Percentiles rank a stretch among this genome's conserved stretches.
Conservation (phyloP, 37 sponge, comb jelly and placozoan species). For the Petrosia ficiformis region DNA sequence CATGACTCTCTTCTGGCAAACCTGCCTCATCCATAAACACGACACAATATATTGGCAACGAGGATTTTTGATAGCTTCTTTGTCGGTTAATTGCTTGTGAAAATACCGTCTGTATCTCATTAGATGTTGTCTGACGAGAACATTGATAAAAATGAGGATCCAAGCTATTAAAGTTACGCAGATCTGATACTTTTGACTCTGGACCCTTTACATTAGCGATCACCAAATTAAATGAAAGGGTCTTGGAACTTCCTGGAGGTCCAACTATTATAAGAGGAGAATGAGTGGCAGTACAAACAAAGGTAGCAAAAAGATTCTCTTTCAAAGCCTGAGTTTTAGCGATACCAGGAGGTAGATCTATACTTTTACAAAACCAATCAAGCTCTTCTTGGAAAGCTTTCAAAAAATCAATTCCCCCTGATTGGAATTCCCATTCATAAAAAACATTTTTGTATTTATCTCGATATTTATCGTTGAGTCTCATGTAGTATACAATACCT, state of each 20-base stretch:
- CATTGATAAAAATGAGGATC: slow-evolving; percentile 91
- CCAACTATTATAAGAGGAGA: slow-evolving; percentile 92
- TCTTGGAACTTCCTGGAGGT: slow-evolving; percentile 88
- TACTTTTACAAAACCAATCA: slow-evolving; percentile 42
- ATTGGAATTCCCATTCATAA: slow-evolving; percentile 6
- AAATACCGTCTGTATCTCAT: slow-evolving; percentile 87
- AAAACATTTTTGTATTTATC: slow-evolving; percentile 25
- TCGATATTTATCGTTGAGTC: slow-evolving; percentile 59
- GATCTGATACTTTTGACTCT: slow-evolving; percentile 57
- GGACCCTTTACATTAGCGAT: slow-evolving; percentile 83
- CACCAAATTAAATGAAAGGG: slow-evolving; percentile 89
- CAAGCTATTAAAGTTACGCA: slow-evolving; percentile 62
- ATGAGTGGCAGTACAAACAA: slow-evolving; percentile 75
- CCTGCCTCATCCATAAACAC: slow-evolving; percentile 97
- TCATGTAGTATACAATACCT: slow-evolving; percentile 87
- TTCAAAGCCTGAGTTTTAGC: slow-evolving; percentile 87
- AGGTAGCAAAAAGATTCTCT: slow-evolving; percentile 89
- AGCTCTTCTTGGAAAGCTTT: slow-evolving; percentile 54
- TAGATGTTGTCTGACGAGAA: slow-evolving; percentile 83
- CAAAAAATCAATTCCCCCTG: slow-evolving; percentile 29
- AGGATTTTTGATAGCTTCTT: slow-evolving; percentile 31
- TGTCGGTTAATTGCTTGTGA: slow-evolving; percentile 79
- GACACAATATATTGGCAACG: slow-evolving; percentile 71
- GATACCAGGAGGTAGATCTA: slow-evolving; percentile 84
- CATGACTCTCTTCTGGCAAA: slow-evolving; percentile 88